phyloP scores from a whole-genome alignment of 2,113 vertebrate species.

The Pterocles orientalis region DNA sequence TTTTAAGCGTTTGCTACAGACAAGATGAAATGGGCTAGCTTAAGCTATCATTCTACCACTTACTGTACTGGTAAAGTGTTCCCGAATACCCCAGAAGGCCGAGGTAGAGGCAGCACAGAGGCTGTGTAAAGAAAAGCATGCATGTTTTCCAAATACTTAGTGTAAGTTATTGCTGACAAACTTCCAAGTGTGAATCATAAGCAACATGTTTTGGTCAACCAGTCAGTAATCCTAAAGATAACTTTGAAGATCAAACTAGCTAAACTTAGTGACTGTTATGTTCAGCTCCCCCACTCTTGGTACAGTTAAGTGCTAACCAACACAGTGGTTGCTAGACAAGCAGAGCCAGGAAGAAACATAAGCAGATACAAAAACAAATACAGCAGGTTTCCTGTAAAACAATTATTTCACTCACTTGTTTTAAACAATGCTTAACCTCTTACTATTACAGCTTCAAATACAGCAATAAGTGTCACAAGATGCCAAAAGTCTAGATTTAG shows the following conservation, averaged over 20 bases:
- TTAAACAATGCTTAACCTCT: neutral
- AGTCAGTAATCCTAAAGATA: slow-evolving; percentile 17
- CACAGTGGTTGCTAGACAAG: neutral
- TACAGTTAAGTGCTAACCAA: neutral
- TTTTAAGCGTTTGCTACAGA: slow-evolving; percentile 1
- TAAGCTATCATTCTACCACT: neutral
- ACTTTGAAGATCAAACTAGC: slow-evolving; percentile 10
- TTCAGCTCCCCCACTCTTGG: neutral
- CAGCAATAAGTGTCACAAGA: neutral
- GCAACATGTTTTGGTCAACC: neutral
- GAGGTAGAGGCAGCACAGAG: neutral
- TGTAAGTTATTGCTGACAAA: slow-evolving; percentile 5
- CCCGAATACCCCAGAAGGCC: neutral
- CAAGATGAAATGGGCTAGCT: neutral
- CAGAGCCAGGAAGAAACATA: neutral
- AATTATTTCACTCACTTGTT: neutral
- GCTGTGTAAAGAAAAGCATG: neutral
- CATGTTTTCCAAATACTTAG: neutral
- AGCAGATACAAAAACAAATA: neutral
- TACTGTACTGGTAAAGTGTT: neutral
- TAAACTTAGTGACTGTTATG: neutral
- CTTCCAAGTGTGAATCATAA: neutral
- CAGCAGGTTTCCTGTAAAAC: neutral
- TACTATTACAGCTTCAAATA: neutral
- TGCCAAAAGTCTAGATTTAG: neutral